phyloP scores from a whole-genome alignment of 2,113 vertebrate genomes.

The Crotalus horridus region DNA sequence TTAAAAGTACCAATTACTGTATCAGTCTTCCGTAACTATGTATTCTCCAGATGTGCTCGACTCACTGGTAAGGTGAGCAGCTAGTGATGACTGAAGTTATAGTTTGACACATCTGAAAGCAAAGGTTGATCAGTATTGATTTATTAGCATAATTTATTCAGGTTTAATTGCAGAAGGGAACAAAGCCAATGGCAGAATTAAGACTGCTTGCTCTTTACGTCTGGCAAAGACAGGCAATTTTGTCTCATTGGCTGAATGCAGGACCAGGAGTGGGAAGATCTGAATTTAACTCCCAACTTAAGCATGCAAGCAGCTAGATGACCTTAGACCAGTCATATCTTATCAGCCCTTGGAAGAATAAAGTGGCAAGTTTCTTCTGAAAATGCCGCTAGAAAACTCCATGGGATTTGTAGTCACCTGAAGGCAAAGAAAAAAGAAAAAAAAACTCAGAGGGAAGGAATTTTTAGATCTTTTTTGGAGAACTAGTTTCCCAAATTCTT shows the following conservation, averaged over 20 bases:
- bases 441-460: conserved; percentile 2
- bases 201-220: neutral
- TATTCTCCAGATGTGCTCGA: conserved; percentile 51
- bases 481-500: conserved; percentile 35
- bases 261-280: neutral
- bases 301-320: neutral
- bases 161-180: conserved; percentile 46
- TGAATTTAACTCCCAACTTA: neutral
- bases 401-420: neutral
- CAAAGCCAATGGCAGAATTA: conserved; percentile 37
- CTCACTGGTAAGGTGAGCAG: neutral
- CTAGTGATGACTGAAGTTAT: neutral
- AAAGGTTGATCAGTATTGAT: neutral
- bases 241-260: neutral
- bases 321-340: neutral
- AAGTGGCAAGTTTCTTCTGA: neutral
- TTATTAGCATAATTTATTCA: neutral
- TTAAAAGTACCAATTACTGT: neutral
- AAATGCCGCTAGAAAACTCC: neutral
- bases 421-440: neutral
- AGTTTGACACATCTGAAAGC: neutral
- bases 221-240: neutral
- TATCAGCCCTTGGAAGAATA: neutral
- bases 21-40: conserved; percentile 28
- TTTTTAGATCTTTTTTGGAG: conserved; percentile 34